These are phyloP conservation scores for Oreohelix idahoensis DNA, from an alignment of 1,140 invertebrate genomes.

Conservation along the genomic window DNA sequence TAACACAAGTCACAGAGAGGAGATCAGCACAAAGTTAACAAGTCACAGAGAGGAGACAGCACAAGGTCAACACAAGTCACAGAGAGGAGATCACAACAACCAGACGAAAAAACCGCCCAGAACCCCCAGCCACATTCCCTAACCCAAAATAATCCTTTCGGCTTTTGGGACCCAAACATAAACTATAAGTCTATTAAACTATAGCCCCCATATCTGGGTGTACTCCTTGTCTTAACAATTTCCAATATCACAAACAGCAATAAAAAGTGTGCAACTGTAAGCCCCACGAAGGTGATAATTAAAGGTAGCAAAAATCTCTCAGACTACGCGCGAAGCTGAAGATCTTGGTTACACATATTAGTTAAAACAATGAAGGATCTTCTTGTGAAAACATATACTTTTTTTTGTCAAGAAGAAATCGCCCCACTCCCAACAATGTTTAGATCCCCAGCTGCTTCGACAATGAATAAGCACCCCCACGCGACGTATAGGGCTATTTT, in stretches of 20 bases:
- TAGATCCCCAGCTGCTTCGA: background rate
- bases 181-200: too few relatives aligned
- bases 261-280: background rate
- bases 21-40: too few relatives aligned
- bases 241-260: background rate
- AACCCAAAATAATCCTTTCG: too few relatives aligned
- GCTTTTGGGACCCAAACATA: too few relatives aligned
- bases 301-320: background rate
- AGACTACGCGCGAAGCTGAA: background rate
- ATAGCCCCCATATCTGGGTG: too few relatives aligned
- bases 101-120: too few relatives aligned
- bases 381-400: background rate
- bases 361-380: slow-evolving; percentile 1
- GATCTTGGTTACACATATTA: background rate
- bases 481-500: background rate
- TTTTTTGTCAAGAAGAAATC: background rate
- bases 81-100: too few relatives aligned
- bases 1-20: too few relatives aligned
- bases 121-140: too few relatives aligned
- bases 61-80: too few relatives aligned
- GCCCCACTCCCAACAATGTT: background rate
- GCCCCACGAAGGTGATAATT: background rate
- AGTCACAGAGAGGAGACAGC: too few relatives aligned
- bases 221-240: background rate
- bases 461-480: background rate